Conservation (phyloP, 1,140 invertebrate species). For the Dolichoris vasculosae region DNA sequence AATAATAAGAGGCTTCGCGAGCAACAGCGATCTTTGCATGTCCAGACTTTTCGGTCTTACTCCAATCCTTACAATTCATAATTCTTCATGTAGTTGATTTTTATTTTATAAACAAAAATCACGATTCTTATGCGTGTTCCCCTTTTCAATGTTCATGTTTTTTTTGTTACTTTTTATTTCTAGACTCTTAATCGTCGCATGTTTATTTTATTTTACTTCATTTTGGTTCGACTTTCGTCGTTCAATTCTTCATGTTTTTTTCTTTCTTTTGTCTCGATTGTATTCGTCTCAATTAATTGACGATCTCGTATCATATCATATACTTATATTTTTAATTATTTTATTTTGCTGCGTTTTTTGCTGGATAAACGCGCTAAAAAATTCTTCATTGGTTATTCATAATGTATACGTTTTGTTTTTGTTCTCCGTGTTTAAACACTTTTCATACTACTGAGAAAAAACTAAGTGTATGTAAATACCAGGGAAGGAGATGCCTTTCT, state of each 20-base stretch:
- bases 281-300: slow-evolving; percentile 24
- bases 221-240: slow-evolving; percentile 37
- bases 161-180: slow-evolving; percentile 43
- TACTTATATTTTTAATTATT: slow-evolving; percentile 34
- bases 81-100: slow-evolving; percentile 48
- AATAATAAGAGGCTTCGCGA: slow-evolving; percentile 69
- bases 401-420: slow-evolving; percentile 56
- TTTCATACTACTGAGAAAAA: slow-evolving; percentile 47
- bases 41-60: slow-evolving; percentile 57
- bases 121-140: slow-evolving; percentile 45
- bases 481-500: slow-evolving; percentile 18
- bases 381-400: slow-evolving; percentile 53
- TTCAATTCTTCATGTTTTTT: not conserved
- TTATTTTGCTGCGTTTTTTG: slow-evolving; percentile 51
- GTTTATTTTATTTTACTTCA: slow-evolving; percentile 34
- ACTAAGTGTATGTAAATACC: slow-evolving; percentile 38
- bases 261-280: slow-evolving; percentile 27
- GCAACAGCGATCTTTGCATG: slow-evolving; percentile 68
- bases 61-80: slow-evolving; percentile 56
- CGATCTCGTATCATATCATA: slow-evolving; percentile 19
- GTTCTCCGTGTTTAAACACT: slow-evolving; percentile 54
- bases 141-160: slow-evolving; percentile 44
- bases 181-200: slow-evolving; percentile 43
- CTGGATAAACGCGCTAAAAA: slow-evolving; percentile 40
- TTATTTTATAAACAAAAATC: slow-evolving; percentile 43